A percentile compares a stretch with the other conserved stretches of the same genome.
Evolutionary conservation across 2,888 invertebrate species (phyloP).

Genomic region (Callinectes sapidus): DNA sequence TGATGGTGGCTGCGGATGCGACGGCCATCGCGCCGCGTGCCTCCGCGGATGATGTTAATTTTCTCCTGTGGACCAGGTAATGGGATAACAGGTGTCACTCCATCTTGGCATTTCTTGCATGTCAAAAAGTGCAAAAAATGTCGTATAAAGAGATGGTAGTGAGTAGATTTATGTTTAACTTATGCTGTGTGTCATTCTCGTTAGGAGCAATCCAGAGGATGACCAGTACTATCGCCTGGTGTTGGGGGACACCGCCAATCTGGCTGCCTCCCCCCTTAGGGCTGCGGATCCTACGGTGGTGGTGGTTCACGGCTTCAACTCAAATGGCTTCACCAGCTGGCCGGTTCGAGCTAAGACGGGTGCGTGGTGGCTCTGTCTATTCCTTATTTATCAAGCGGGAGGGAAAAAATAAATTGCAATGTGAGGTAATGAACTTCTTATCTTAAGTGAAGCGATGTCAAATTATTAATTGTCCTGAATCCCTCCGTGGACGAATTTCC

Average conservation of each 20-base stretch:
- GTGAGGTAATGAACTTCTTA: too few species aligned
- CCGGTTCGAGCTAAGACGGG: constrained; percentile 30
- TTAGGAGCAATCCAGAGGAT: constrained; percentile 44
- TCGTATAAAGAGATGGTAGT: too few species aligned
- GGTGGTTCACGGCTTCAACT: constrained; percentile 43
- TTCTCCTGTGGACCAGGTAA: constrained; percentile 50
- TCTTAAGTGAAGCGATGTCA: too few species aligned
- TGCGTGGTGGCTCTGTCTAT: not conserved
- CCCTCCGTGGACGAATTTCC: not conserved
- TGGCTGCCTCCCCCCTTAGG: constrained; percentile 26
- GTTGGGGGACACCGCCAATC: not conserved
- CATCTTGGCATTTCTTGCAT: not conserved
- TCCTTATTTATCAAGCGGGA: not conserved
- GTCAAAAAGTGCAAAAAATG: too few species aligned
- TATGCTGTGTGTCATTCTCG: not conserved
- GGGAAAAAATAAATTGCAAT: constrained; percentile 39
- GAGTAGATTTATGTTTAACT: not conserved
- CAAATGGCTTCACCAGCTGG: not conserved
- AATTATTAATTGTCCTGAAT: too few species aligned
- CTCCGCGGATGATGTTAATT: constrained; percentile 15
- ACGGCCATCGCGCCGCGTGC: not conserved
- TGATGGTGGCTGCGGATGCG: not conserved
- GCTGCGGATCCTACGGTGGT: constrained; percentile 31
- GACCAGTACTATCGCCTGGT: not conserved
- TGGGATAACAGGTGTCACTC: not conserved